Evolutionary conservation across 2,888 invertebrate genomes (phyloP), one percentile per base, ranked within the genome.

Genomic region (Thymelicus sylvestris): DNA sequence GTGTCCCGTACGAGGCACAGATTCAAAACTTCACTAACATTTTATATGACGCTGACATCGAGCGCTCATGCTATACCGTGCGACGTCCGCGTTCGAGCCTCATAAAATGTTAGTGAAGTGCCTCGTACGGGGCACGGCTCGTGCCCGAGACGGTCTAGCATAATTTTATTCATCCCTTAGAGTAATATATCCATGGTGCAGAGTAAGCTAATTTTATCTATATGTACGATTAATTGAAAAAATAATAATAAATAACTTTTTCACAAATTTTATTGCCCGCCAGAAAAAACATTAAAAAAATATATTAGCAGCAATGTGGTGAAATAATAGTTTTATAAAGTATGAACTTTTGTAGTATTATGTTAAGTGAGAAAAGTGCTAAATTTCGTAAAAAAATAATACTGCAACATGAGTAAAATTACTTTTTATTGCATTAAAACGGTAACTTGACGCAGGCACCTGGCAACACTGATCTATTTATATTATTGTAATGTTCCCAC

Each of bases 361-460:
- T 12, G 12, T 47, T 13, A 47, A 47, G 13, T 1, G 13, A 13
- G 13, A 47, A 1, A n/a, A 31, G 24, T 31, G 47, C 47, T 1
- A 47, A 47, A 47, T 47, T 10, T 13, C 8, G 15, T 7, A 52
- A 52, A 15, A 52, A 15, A 19, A 19, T 19, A 52, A 52, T 52
- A 52, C 50, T 52, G 15, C 19, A 19, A 8, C 50, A 52, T 7
- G 7, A 44, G 44, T 44, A 52, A 19, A 24, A 55, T 55, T 24
- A 24, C 12, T 24, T 24, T 55, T 24, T 55, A 55, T 55, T 24
- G 55, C 24, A 24, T 5, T 24, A 24, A 55, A 55, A 10, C 55
- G 55, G 55, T 55, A 55, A 55, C 55, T 55, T 8, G 3, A 55
- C 0, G 55, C 24, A 55, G 55, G 55, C 55, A 55, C 55, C 24